A percentile compares a stretch with the other conserved stretches of the same genome.
These are phyloP conservation scores for Chondrosia reniformis DNA, from an alignment of 37 sponge, comb jelly and placozoan genomes.

Conservation along the genomic window DNA sequence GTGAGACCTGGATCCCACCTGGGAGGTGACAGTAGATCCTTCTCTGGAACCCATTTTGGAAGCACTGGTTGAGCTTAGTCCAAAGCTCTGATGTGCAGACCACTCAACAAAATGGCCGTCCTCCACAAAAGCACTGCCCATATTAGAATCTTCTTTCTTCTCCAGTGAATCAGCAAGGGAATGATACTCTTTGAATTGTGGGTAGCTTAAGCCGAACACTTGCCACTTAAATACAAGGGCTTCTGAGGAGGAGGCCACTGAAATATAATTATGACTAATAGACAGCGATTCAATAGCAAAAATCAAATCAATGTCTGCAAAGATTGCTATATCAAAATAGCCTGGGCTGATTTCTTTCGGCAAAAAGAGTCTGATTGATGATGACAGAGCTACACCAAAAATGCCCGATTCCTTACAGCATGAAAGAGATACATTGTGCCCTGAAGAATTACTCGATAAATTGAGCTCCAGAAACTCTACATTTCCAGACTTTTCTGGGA, in stretches of 20 bases:
- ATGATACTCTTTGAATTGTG: not conserved
- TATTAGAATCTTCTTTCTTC: not conserved
- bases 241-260: not conserved
- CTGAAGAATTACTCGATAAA: not conserved
- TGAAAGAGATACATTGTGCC: not conserved
- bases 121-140: not conserved
- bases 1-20: not conserved
- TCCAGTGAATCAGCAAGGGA: not conserved
- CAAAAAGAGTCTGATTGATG: not conserved
- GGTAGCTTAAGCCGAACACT: slow-evolving; percentile 1
- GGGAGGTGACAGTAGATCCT: not conserved
- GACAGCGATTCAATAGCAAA: not conserved
- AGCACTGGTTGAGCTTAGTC: not conserved
- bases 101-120: slow-evolving; percentile 11
- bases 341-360: not conserved
- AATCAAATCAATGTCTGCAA: not conserved
- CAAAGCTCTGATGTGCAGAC: not conserved
- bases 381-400: not conserved
- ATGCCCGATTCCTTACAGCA: not conserved
- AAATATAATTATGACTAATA: slow-evolving; percentile 7
- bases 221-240: slow-evolving; percentile 7
- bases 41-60: not conserved
- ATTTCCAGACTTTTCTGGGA: not conserved
- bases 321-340: slow-evolving; percentile 11
- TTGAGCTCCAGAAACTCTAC: slow-evolving; percentile 3